These are phyloP conservation scores for Cladorhizidae sp. DNA, from an alignment of 37 sponge, comb jelly and placozoan species.

Conservation along the genomic window DNA sequence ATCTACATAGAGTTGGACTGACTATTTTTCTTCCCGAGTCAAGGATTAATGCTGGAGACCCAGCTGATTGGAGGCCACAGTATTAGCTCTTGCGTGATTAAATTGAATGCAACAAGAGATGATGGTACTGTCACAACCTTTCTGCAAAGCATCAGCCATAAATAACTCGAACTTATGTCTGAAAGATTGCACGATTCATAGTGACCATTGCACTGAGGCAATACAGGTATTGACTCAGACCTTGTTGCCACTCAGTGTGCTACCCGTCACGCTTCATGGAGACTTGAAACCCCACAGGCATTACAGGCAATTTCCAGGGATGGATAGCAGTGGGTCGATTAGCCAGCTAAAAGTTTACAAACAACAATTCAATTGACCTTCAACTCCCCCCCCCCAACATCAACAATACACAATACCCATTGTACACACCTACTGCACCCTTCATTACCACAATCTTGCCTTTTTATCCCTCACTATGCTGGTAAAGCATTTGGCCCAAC, in stretches of 20 bases:
- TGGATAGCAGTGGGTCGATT: slow-evolving; percentile 77
- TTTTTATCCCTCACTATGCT: neutral
- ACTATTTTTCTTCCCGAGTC: slow-evolving; percentile 32
- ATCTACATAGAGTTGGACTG: no score
- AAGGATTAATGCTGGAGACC: slow-evolving; percentile 76
- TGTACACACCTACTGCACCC: no score
- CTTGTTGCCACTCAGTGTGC: slow-evolving; percentile 77
- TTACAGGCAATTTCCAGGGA: slow-evolving; percentile 61
- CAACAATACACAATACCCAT: no score
- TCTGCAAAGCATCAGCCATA: slow-evolving; percentile 71
- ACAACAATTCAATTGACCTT: no score
- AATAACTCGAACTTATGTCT: slow-evolving; percentile 87
- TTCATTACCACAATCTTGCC: no score
- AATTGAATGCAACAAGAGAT: slow-evolving; percentile 82
- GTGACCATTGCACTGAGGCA: no score
- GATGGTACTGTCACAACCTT: slow-evolving; percentile 60
- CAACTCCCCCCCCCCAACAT: neutral
- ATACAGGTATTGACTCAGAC: no score
- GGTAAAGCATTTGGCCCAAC: no score
- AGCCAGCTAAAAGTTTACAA: slow-evolving; percentile 66
- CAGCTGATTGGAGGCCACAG: slow-evolving; percentile 77
- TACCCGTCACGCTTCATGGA: slow-evolving; percentile 79
- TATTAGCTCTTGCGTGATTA: slow-evolving; percentile 79
- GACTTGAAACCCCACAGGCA: slow-evolving; percentile 61
- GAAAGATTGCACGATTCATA: no score